Evolutionary conservation across 2,888 invertebrate species (phyloP).

Genomic region (Nemoura dubitans): DNA sequence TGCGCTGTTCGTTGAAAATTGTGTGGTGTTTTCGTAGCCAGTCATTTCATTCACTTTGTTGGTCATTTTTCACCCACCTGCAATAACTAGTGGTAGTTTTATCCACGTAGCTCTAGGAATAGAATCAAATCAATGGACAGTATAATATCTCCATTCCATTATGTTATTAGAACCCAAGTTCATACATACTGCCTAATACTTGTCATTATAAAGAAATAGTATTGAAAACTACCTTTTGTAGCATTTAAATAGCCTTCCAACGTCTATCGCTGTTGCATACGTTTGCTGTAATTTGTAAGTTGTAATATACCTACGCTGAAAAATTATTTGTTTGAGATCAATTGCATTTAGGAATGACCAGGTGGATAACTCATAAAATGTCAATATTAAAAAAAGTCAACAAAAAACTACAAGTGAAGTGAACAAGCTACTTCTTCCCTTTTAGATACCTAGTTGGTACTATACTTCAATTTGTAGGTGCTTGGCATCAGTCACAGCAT

Average conservation of each 20-base stretch:
- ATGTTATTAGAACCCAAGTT: slow-evolving; percentile 8
- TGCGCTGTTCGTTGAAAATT: background rate
- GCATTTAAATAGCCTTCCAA: slow-evolving; percentile 22
- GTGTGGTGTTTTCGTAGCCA: slow-evolving; percentile 31
- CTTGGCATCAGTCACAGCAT: background rate
- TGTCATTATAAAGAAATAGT: background rate
- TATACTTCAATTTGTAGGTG: background rate
- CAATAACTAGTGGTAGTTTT: slow-evolving; percentile 36
- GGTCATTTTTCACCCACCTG: background rate
- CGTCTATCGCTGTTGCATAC: background rate
- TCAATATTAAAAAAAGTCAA: background rate
- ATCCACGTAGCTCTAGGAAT: background rate
- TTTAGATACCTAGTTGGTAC: background rate
- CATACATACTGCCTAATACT: slow-evolving; percentile 13
- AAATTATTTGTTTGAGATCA: background rate
- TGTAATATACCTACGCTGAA: background rate
- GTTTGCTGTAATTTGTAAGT: background rate
- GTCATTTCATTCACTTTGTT: slow-evolving; percentile 30
- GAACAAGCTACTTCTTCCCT: background rate
- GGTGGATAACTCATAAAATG: background rate
- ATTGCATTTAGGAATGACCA: slow-evolving; percentile 23
- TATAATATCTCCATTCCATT: slow-evolving; percentile 39
- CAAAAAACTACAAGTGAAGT: background rate
- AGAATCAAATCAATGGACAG: slow-evolving; percentile 13
- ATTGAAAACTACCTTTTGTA: background rate